These are phyloP conservation scores for Hetaerina titia DNA, from an alignment of 2,888 invertebrate genomes.

Conservation along the genomic window DNA sequence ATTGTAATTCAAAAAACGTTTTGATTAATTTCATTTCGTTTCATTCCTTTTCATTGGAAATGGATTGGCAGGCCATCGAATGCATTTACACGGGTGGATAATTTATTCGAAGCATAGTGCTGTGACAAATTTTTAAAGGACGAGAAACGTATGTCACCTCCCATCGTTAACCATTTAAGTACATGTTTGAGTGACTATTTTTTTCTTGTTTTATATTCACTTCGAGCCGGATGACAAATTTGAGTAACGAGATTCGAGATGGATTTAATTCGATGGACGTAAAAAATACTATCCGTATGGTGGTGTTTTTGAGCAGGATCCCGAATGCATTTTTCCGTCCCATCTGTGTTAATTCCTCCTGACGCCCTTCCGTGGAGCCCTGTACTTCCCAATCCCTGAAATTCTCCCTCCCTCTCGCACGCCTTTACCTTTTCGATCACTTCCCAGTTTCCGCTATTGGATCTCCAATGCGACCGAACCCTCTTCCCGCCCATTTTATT, in stretches of 20 bases:
- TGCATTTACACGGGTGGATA: too few relatives aligned
- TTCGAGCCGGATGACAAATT: neutral
- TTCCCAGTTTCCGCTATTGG: neutral
- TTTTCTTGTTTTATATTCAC: neutral
- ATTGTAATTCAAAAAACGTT: too few relatives aligned
- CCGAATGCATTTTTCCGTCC: neutral
- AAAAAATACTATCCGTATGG: neutral
- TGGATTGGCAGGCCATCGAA: too few relatives aligned
- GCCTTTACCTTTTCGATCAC: constrained; percentile 30
- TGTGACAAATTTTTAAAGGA: too few relatives aligned
- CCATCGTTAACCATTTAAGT: neutral
- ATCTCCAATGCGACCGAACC: neutral
- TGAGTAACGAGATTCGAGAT: neutral
- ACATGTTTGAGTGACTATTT: neutral
- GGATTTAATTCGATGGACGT: constrained; percentile 27
- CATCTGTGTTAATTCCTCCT: constrained; percentile 20
- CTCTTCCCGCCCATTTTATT: neutral
- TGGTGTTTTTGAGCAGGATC: neutral
- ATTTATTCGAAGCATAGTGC: too few relatives aligned
- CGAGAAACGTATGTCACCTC: neutral
- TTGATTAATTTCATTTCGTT: too few relatives aligned
- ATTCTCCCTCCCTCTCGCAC: neutral
- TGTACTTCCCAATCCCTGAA: neutral
- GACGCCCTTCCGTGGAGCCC: neutral
- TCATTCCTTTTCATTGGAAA: too few relatives aligned